Conservation (phyloP, 2,113 vertebrate genomes). For the Octodon degus region DNA sequence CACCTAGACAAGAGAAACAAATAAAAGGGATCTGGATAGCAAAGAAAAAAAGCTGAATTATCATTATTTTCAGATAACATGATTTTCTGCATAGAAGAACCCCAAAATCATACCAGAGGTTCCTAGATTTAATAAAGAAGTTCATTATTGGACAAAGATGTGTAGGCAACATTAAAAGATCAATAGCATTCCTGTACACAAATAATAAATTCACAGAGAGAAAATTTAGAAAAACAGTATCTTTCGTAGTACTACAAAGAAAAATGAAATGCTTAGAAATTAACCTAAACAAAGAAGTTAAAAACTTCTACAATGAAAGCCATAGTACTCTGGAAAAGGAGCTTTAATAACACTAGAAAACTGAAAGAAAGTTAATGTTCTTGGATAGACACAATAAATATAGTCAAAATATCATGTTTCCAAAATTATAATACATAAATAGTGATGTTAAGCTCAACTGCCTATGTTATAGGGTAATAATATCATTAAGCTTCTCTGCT, state of each 20-base stretch:
- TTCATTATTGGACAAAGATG: neutral
- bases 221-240: neutral
- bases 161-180: neutral
- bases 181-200: neutral
- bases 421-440: neutral
- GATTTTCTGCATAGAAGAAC: neutral
- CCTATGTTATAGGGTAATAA: too few species aligned
- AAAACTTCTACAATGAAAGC: neutral
- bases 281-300: neutral
- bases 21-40: neutral
- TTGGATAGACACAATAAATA: neutral
- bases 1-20: neutral
- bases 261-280: neutral
- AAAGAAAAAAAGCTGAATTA: neutral
- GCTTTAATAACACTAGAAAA: neutral
- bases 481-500: too few species aligned
- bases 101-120: neutral
- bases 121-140: neutral
- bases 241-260: neutral
- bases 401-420: neutral
- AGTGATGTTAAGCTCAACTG: too few species aligned
- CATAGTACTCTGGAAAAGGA: neutral
- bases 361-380: neutral
- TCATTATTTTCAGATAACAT: neutral
- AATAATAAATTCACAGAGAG: neutral